Percentiles rank a stretch among this genome's conserved stretches.
These are phyloP conservation scores for Hydrolagus affinis DNA, from an alignment of 2,113 vertebrate species.

Conservation along the genomic window DNA sequence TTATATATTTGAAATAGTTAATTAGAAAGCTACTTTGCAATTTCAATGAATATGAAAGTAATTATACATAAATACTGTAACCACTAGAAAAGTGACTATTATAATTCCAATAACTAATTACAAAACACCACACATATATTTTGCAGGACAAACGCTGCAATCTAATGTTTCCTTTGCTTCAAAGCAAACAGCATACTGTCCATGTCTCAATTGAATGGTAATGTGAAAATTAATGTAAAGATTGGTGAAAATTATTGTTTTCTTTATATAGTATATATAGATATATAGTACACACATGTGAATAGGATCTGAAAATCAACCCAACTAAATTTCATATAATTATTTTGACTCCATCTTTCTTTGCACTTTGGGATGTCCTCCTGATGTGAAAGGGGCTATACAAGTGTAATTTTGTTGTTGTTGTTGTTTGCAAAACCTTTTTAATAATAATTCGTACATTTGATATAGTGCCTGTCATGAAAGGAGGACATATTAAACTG, in stretches of 20 bases:
- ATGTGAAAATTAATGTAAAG: neutral
- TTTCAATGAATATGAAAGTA: constrained; percentile 88
- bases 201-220: constrained; percentile 52
- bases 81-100: constrained; percentile 78
- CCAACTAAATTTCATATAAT: no score
- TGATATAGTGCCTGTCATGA: no score
- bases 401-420: no score
- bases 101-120: constrained; percentile 86
- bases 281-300: no score
- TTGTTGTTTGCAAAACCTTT: no score
- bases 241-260: neutral
- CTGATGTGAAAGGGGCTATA: no score
- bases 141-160: constrained; percentile 75
- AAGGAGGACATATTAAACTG: no score
- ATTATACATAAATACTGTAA: constrained; percentile 83
- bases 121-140: constrained; percentile 73
- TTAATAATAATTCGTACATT: no score
- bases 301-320: neutral
- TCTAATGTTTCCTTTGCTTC: constrained; percentile 60
- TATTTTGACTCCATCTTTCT: no score
- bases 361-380: no score
- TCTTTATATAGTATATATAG: neutral
- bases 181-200: constrained; percentile 64
- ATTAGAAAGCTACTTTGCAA: constrained; percentile 85
- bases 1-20: constrained; percentile 84